A percentile compares a stretch with the other conserved stretches of the same genome.
These are phyloP conservation scores for Percopsis transmontana DNA, from an alignment of 2,113 vertebrate species.

Conservation along the genomic window DNA sequence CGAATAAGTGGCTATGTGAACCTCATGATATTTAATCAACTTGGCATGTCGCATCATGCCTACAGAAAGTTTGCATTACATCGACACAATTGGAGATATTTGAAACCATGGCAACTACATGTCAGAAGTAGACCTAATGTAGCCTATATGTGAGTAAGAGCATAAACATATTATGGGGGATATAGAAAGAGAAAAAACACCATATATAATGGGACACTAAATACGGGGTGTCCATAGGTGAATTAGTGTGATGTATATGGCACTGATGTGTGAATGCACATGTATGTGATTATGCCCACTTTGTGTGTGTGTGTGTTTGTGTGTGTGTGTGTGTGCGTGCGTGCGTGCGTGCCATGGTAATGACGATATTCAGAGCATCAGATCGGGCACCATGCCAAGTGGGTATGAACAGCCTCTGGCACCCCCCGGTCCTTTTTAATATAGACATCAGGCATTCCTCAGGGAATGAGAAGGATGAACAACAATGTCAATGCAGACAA, in stretches of 20 bases:
- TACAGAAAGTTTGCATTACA: conserved; percentile 29
- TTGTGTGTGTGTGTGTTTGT: neutral
- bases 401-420: conserved; percentile 30
- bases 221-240: neutral
- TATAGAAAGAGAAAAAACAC: neutral
- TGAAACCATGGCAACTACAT: conserved; percentile 68
- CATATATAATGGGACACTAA: neutral
- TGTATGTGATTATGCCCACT: conserved; percentile 5
- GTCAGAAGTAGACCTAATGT: conserved; percentile 12
- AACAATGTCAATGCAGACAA: conserved; percentile 29
- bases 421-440: conserved; percentile 38
- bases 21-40: conserved; percentile 54
- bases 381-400: conserved; percentile 53
- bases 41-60: conserved; percentile 50
- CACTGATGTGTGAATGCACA: neutral
- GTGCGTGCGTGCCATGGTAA: conserved; percentile 42
- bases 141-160: conserved; percentile 43
- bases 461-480: conserved; percentile 38
- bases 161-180: conserved; percentile 15
- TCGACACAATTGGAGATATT: conserved; percentile 59
- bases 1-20: too few relatives aligned
- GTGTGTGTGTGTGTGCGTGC: conserved; percentile 1
- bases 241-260: neutral
- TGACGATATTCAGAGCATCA: conserved; percentile 59
- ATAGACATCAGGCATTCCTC: conserved; percentile 37